A percentile compares a stretch with the other conserved stretches of the same genome.
These are phyloP conservation scores for Acrocyrtus sp. DNA, from an alignment of 2,888 invertebrate genomes.

Conservation along the genomic window DNA sequence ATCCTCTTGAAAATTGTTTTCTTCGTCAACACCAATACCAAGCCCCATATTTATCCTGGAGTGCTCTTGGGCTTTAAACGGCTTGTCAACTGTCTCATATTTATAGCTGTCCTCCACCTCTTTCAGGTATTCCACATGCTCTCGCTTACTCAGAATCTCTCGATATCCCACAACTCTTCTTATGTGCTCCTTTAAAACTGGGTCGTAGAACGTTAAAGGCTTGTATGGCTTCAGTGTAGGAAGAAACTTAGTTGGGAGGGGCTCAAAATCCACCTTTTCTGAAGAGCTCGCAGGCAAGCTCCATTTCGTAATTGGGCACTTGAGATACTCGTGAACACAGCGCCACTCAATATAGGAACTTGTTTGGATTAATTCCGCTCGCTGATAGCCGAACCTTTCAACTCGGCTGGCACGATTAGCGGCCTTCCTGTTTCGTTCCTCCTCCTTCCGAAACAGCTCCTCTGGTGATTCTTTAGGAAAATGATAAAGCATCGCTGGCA, in stretches of 20 bases:
- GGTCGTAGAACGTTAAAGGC: conserved; percentile 16
- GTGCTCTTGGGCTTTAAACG: background rate
- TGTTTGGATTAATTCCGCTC: background rate
- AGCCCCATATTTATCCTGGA: background rate
- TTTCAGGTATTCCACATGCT: conserved; percentile 19
- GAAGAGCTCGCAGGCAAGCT: background rate
- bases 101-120: conserved; percentile 2
- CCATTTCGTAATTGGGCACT: conserved; percentile 25
- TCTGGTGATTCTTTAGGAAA: conserved; percentile 33
- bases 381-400: conserved; percentile 7
- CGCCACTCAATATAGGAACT: conserved; percentile 21
- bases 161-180: conserved; percentile 33
- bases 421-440: background rate
- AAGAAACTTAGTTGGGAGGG: conserved; percentile 23
- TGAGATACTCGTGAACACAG: conserved; percentile 11
- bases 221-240: conserved; percentile 7
- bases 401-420: background rate
- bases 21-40: background rate
- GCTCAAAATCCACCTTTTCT: conserved; percentile 44
- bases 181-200: background rate
- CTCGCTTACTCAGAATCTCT: conserved; percentile 37
- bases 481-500: conserved; percentile 30
- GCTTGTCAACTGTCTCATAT: background rate
- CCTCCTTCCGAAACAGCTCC: background rate
- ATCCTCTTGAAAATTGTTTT: background rate